Percentiles rank a stretch among this genome's conserved stretches.
phyloP scores from a whole-genome alignment of 1,140 invertebrate genomes.

The Contarinia nasturtii region DNA sequence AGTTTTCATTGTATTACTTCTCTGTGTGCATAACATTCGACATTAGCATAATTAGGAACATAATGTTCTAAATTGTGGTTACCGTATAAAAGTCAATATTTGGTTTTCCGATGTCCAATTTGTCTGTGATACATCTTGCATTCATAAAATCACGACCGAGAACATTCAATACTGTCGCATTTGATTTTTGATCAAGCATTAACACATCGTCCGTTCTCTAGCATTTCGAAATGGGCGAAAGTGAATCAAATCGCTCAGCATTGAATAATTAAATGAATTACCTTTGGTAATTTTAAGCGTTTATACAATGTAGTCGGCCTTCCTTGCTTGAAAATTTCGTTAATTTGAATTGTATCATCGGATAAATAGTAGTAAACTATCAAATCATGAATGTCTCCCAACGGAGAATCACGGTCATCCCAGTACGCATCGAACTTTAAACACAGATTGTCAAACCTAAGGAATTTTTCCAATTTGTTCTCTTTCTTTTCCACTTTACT shows the following conservation, averaged over 20 bases:
- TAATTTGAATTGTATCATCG: conserved; percentile 78
- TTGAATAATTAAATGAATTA: conserved; percentile 16
- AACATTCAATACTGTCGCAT: conserved; percentile 49
- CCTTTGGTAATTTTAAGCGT: conserved; percentile 59
- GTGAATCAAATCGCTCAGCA: background rate
- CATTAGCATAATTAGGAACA: too few relatives aligned
- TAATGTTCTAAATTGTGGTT: too few relatives aligned
- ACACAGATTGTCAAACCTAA: conserved; percentile 56
- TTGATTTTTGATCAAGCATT: conserved; percentile 34
- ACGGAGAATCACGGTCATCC: conserved; percentile 61
- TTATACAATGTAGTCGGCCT: conserved; percentile 49
- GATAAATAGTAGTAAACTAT: conserved; percentile 67
- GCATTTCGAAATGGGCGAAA: background rate
- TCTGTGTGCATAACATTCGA: too few relatives aligned
- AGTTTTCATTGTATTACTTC: too few relatives aligned
- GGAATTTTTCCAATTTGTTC: conserved; percentile 43
- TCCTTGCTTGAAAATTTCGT: conserved; percentile 51
- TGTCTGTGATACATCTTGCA: conserved; percentile 39
- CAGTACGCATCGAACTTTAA: conserved; percentile 74
- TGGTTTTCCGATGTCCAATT: conserved; percentile 29
- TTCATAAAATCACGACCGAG: conserved; percentile 33
- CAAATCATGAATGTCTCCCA: conserved; percentile 51
- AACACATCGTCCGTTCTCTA: conserved; percentile 25
- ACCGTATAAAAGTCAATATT: conserved; percentile 36
- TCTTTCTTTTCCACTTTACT: conserved; percentile 9